Evolutionary conservation across 92 coral and sea anemone species (phyloP).

Genomic region (Epizoanthus stellaris): DNA sequence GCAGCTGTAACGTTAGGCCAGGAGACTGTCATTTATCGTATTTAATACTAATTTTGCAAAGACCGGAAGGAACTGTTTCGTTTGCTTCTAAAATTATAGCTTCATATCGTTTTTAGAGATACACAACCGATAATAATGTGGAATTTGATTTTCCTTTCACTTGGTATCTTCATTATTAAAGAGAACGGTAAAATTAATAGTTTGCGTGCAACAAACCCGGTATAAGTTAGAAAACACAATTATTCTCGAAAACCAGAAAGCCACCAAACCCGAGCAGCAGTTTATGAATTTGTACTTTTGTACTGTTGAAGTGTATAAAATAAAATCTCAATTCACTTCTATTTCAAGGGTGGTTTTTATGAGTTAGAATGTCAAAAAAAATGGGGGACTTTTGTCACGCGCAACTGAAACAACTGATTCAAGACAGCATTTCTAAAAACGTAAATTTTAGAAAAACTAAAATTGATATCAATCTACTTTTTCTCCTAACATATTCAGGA

Average conservation of each 20-base stretch:
- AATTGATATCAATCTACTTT: slow-evolving; percentile 10
- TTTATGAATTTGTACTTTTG: neutral
- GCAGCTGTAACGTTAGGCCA: too few species aligned
- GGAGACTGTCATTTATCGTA: too few species aligned
- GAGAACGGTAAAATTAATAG: neutral
- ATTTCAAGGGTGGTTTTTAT: slow-evolving; percentile 25
- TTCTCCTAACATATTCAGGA: neutral
- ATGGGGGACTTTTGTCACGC: slow-evolving; percentile 20
- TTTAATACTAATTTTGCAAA: neutral
- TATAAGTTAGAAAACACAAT: slow-evolving; percentile 7
- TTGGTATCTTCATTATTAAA: slow-evolving; percentile 14
- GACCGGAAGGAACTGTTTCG: neutral
- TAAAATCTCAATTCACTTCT: slow-evolving; percentile 6
- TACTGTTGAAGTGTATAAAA: slow-evolving; percentile 16
- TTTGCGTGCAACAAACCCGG: slow-evolving; percentile 9
- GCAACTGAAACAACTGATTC: neutral
- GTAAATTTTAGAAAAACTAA: slow-evolving; percentile 3
- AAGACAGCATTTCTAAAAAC: neutral
- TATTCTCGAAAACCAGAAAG: slow-evolving; percentile 14
- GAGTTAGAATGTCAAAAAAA: neutral
- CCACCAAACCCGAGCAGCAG: slow-evolving; percentile 1
- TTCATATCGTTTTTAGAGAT: slow-evolving; percentile 3
- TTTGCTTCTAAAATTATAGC: slow-evolving; percentile 7
- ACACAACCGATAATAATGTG: slow-evolving; percentile 11
- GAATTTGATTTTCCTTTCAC: neutral